These are phyloP conservation scores for Anisognathus igniventris DNA, from an alignment of 2,797 vertebrate species.

Conservation along the genomic window DNA sequence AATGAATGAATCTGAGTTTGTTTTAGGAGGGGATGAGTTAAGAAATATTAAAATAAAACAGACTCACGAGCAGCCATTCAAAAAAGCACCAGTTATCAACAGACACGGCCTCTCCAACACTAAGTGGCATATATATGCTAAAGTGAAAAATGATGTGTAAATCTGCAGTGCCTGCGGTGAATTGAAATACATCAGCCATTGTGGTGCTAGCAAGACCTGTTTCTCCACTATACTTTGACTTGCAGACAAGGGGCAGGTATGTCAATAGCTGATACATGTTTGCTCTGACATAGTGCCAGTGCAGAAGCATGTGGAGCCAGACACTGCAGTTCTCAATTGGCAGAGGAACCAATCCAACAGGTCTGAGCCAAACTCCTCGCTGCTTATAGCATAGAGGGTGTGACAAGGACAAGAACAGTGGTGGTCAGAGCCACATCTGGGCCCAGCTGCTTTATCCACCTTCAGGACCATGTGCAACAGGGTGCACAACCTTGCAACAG, in stretches of 20 bases:
- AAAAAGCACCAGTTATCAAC: not conserved
- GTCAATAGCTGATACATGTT: not conserved
- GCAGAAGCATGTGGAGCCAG: not conserved
- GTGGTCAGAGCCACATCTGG: not conserved
- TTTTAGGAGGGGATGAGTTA: slow-evolving; percentile 56
- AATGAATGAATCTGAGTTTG: slow-evolving; percentile 63
- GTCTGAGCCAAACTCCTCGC: not conserved
- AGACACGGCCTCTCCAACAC: not conserved
- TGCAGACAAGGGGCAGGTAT: not conserved
- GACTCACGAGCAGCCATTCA: not conserved
- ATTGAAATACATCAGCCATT: not conserved
- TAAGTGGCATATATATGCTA: not conserved
- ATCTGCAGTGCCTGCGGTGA: not conserved
- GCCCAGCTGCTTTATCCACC: not conserved
- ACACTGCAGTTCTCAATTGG: not conserved
- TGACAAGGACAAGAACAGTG: not conserved
- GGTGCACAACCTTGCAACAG: not conserved
- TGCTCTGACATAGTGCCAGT: rapidly evolving
- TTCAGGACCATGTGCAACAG: rapidly evolving
- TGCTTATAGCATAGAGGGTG: not conserved
- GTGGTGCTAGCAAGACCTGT: not conserved
- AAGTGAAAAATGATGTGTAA: slow-evolving; percentile 10
- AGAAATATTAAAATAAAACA: slow-evolving; percentile 52
- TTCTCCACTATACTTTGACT: not conserved
- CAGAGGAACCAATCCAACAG: not conserved